Conservation (phyloP, 1,140 invertebrate species). For the Papilio polytes region DNA sequence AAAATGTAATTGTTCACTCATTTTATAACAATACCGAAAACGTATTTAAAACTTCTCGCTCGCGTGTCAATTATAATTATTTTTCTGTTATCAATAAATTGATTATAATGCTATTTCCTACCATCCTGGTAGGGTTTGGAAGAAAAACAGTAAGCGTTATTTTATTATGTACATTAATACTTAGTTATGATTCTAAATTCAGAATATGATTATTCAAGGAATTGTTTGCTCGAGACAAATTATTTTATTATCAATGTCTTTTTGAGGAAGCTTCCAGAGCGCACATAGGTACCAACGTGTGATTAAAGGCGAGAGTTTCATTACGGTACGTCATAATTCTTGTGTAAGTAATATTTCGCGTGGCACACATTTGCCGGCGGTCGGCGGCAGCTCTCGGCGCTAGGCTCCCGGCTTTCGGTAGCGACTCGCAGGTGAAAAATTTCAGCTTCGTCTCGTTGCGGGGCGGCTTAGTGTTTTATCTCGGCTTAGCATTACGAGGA, state of each 20-base stretch:
- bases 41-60: neutral
- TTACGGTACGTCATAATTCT: conserved; percentile 76
- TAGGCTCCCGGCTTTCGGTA: neutral
- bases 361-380: conserved; percentile 64
- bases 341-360: conserved; percentile 76
- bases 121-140: neutral
- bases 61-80: neutral
- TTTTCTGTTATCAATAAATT: neutral
- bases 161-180: neutral
- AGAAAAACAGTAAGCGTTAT: neutral
- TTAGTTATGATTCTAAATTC: neutral
- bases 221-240: conserved; percentile 32
- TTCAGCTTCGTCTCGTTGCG: conserved; percentile 70
- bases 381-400: conserved; percentile 44
- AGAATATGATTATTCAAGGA: neutral
- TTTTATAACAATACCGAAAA: neutral
- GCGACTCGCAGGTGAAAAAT: conserved; percentile 79
- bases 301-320: conserved; percentile 71
- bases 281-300: conserved; percentile 48
- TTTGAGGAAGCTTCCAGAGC: conserved; percentile 11
- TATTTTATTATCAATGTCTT: conserved; percentile 7
- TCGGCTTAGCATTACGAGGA: conserved; percentile 83
- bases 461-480: conserved; percentile 81
- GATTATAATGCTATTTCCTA: neutral
- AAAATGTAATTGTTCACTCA: neutral